These are phyloP conservation scores for Tribolium madens DNA, from an alignment of 1,140 invertebrate species.

Conservation along the genomic window DNA sequence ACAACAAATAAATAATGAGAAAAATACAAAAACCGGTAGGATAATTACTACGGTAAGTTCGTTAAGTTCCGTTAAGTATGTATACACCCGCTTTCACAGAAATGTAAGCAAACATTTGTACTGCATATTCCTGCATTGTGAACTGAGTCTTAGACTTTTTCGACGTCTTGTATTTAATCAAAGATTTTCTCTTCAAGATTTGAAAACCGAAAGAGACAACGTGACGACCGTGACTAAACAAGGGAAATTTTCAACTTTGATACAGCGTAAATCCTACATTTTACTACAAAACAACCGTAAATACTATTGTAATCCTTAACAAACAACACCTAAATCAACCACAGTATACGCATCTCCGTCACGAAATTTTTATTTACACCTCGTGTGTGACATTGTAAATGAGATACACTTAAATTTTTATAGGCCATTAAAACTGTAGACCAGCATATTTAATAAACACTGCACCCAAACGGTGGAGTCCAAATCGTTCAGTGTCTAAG, in stretches of 20 bases:
- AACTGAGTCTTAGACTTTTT: not conserved
- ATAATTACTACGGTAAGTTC: not conserved
- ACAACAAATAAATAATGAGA: not conserved
- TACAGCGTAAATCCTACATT: not conserved
- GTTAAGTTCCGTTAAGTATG: not conserved
- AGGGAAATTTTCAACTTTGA: not conserved
- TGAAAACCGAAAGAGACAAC: not conserved
- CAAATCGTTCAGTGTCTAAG: not conserved
- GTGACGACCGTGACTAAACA: not conserved
- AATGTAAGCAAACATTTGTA: not conserved
- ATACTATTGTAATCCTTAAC: slow-evolving; percentile 33
- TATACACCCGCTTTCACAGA: not conserved
- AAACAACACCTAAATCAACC: slow-evolving; percentile 31
- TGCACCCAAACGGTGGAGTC: not conserved
- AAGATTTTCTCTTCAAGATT: not conserved
- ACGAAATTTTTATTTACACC: slow-evolving; percentile 25
- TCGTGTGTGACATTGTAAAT: slow-evolving; percentile 27
- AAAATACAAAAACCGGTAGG: not conserved
- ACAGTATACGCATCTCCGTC: slow-evolving; percentile 6
- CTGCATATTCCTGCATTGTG: not conserved
- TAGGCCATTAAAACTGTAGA: slow-evolving; percentile 3
- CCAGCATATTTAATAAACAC: slow-evolving; percentile 28
- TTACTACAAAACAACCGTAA: slow-evolving; percentile 38
- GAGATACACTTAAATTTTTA: slow-evolving; percentile 36
- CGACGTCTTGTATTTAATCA: not conserved